These are phyloP conservation scores for Apomyelois bistriatella DNA, from an alignment of 2,888 invertebrate species.

Conservation along the genomic window DNA sequence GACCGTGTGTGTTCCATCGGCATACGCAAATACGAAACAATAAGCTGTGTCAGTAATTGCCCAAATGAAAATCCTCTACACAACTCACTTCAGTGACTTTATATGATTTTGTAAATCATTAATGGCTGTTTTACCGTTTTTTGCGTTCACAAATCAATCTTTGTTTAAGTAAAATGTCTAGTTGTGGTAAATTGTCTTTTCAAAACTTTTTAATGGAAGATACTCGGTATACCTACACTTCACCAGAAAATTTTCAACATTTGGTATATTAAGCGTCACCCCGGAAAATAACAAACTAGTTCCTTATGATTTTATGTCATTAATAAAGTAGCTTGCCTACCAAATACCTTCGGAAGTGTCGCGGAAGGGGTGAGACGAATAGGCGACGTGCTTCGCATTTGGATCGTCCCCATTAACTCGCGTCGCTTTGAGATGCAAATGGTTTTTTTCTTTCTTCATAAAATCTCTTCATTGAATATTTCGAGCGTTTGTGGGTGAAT, in stretches of 20 bases:
- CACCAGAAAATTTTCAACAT: too few relatives aligned
- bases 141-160: too few relatives aligned
- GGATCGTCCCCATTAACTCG: constrained; percentile 66
- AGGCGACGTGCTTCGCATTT: constrained; percentile 68
- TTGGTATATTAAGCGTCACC: neutral
- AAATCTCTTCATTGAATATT: constrained; percentile 13
- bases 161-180: too few relatives aligned
- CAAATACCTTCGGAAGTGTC: constrained; percentile 34
- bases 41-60: constrained; percentile 26
- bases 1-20: constrained; percentile 19
- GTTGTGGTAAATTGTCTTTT: too few relatives aligned
- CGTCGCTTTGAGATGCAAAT: constrained; percentile 77
- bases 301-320: constrained; percentile 43
- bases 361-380: constrained; percentile 66
- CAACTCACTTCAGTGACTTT: constrained; percentile 17
- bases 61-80: constrained; percentile 31
- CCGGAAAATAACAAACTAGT: neutral
- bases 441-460: constrained; percentile 46
- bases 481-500: constrained; percentile 55
- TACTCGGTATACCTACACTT: too few relatives aligned
- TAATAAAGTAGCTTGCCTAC: constrained; percentile 27
- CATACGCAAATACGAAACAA: constrained; percentile 20
- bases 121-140: neutral
- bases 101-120: neutral
- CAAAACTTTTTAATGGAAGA: too few relatives aligned